Base-by-base conservation (phyloP, 2,797 vertebrate genomes). In the Lophotriccus pileatus region DNA sequence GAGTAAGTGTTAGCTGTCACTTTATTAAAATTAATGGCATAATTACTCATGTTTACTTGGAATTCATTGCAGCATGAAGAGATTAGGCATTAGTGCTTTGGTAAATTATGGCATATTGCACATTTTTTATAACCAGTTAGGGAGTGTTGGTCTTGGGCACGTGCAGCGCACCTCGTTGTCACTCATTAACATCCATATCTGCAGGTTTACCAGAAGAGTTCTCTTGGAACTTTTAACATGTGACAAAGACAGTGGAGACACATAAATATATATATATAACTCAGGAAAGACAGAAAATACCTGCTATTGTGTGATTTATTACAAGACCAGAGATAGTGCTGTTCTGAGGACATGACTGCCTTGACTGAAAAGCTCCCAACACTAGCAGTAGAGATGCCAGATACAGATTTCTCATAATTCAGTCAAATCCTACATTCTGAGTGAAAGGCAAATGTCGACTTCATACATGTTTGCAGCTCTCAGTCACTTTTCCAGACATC, bases 21-120 rank as follows among this genome's bases (percentile, higher is more conserved):
- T 94, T 86, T 59, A 72, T 93, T 95, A 82, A 77, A 93, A 94
- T 84, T 91, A 96, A 96, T 95, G 86, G 86, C 47, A 27, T 84
- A 87, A 87, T 85, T 93, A 58, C 53, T 90, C 37, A 50, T 82
- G 69, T 93, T 95, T 95, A 86, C 94, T 95, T 92, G 77, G 74
- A 91, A 93, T 86, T 89, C 90, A 93, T 70, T 93, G 85, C 84
- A 82, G 85, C 55, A 10, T 79, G 91, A 96, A 95, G 77, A 60
- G 89, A 94, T 93, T 75, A 94, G 73, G 82, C 73, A 75, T 89
- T 78, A 64, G 73, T 93, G 87, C 86, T 91, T 90, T 93, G 92
- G 95, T 95, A 94, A 93, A 93, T 94, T 56, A 93, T 78, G 83
- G 79, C 63, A 56, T 58, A 79, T 34, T 77, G 53, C 55, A 47